A percentile compares a stretch with the other conserved stretches of the same genome.
These are phyloP conservation scores for Tylochromis polylepis DNA, from an alignment of 2,113 vertebrate species.

Conservation along the genomic window DNA sequence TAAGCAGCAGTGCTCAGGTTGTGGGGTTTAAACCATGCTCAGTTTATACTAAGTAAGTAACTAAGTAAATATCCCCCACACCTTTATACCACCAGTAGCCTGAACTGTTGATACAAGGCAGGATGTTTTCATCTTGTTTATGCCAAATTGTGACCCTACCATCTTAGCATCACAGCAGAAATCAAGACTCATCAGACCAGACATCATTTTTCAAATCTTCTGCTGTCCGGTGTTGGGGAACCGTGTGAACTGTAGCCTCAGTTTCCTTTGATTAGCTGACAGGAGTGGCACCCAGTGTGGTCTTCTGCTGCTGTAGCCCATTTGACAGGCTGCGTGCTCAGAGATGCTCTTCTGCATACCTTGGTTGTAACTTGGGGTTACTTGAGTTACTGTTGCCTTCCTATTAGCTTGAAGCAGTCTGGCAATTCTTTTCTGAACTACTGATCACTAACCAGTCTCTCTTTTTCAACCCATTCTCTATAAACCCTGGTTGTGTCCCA, in stretches of 20 bases:
- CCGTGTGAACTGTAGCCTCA: background rate
- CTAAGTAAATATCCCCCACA: background rate
- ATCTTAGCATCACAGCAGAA: background rate
- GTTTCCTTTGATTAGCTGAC: background rate
- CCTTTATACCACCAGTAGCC: background rate
- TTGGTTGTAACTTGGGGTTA: background rate
- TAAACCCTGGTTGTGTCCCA: background rate
- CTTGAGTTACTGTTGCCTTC: background rate
- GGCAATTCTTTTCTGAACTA: background rate
- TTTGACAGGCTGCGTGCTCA: background rate
- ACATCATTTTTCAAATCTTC: background rate
- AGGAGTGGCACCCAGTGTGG: background rate
- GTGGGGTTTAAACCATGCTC: background rate
- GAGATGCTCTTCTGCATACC: background rate
- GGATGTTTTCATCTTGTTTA: background rate
- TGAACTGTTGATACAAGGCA: background rate
- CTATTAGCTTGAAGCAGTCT: background rate
- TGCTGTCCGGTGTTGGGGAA: background rate
- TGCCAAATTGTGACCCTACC: background rate
- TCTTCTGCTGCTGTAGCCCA: background rate
- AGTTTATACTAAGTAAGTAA: background rate
- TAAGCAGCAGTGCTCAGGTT: background rate
- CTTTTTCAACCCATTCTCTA: background rate
- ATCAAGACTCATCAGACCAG: background rate
- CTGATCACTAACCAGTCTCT: background rate